A percentile compares a stretch with the other conserved stretches of the same genome.
Conservation (phyloP, 2,888 invertebrate genomes). For the Conistra vaccinii region DNA sequence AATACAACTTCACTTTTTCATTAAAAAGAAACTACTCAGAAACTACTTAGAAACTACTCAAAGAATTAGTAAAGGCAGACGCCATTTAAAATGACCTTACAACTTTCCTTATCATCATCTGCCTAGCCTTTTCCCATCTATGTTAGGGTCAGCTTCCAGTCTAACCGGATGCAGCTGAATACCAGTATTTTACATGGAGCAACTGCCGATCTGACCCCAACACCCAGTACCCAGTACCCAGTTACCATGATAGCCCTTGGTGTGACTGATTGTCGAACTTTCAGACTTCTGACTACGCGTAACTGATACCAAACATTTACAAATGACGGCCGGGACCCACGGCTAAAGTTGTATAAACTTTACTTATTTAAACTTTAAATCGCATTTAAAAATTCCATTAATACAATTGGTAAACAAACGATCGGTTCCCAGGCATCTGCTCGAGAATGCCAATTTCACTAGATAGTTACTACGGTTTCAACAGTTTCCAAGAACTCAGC, state of each 20-base stretch:
- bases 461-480: neutral
- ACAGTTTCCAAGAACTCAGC: conserved; percentile 2
- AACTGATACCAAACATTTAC: neutral
- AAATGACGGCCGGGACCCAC: neutral
- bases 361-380: too few species aligned
- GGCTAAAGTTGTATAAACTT: too few species aligned
- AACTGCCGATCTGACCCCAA: neutral
- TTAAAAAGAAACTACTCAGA: too few species aligned
- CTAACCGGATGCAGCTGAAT: neutral
- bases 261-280: neutral
- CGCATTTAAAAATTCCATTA: neutral
- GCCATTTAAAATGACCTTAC: neutral
- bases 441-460: neutral
- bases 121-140: neutral
- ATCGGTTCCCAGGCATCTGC: neutral
- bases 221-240: too few species aligned
- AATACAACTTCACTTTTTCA: too few species aligned
- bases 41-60: neutral
- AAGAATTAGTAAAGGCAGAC: neutral
- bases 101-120: neutral
- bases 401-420: neutral
- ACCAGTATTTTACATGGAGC: neutral
- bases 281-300: neutral
- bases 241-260: neutral
- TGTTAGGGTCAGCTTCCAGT: neutral